phyloP scores from a whole-genome alignment of 1,140 invertebrate species.

The Mactra quadrangularis region DNA sequence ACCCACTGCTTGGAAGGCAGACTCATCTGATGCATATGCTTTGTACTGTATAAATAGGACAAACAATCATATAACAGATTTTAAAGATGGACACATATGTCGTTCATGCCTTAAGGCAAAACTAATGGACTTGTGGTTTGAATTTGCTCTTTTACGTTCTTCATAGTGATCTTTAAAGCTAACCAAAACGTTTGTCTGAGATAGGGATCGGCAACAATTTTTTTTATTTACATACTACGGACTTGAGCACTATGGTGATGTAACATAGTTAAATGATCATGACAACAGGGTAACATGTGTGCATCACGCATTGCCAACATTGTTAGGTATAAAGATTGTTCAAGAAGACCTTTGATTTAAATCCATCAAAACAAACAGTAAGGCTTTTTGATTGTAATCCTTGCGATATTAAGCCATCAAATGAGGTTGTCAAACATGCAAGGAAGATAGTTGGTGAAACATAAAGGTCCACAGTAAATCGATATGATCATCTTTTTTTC shows the following conservation, averaged over 20 bases:
- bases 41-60: constrained; percentile 17
- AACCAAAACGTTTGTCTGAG: neutral
- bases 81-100: constrained; percentile 13
- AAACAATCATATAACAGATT: neutral
- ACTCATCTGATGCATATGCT: neutral
- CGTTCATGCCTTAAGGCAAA: constrained; percentile 30
- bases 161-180: neutral
- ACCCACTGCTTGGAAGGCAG: neutral
- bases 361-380: neutral
- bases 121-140: constrained; percentile 21
- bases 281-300: neutral
- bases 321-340: neutral
- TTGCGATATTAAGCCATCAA: neutral
- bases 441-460: constrained; percentile 21
- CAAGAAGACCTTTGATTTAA: neutral
- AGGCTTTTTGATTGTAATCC: constrained; percentile 11
- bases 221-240: neutral
- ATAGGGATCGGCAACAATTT: neutral
- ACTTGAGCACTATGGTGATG: neutral
- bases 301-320: neutral
- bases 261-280: neutral
- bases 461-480: constrained; percentile 9
- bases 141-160: constrained; percentile 22
- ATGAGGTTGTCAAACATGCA: neutral
- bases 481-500: constrained; percentile 38